A percentile compares a stretch with the other conserved stretches of the same genome.
Evolutionary conservation across 2,888 invertebrate species (phyloP).

Genomic region (Syritta pipiens): DNA sequence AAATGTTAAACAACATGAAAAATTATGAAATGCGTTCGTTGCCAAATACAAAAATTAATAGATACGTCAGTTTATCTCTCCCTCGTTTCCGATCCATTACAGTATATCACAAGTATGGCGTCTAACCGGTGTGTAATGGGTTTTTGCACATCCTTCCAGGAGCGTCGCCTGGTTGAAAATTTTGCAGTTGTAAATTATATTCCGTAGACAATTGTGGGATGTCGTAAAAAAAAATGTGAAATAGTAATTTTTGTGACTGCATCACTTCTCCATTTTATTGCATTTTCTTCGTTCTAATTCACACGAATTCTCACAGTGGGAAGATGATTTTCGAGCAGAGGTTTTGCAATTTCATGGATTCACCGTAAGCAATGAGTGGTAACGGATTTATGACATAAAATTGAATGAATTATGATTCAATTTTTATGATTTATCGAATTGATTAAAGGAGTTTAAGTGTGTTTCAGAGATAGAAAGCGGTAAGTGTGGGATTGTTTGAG

Average conservation of each 20-base stretch:
- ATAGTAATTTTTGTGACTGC: conserved; percentile 9
- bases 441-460: too few species aligned
- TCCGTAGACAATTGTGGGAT: not conserved
- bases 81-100: not conserved
- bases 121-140: conserved; percentile 12
- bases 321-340: not conserved
- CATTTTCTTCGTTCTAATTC: conserved; percentile 13
- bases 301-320: conserved; percentile 1
- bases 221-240: conserved; percentile 18
- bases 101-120: too few species aligned
- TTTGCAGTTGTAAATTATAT: conserved; percentile 26
- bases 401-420: conserved; percentile 49
- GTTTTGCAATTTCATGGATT: not conserved
- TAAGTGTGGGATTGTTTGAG: too few species aligned
- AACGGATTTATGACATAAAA: conserved; percentile 18
- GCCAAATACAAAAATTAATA: conserved; percentile 32
- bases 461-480: too few species aligned
- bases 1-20: conserved; percentile 11
- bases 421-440: conserved; percentile 44
- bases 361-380: conserved; percentile 27
- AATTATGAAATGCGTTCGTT: conserved; percentile 10
- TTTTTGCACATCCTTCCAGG: conserved; percentile 8
- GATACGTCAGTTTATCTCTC: not conserved
- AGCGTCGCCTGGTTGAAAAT: conserved; percentile 2
- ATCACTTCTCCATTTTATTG: not conserved